These are phyloP conservation scores for Semotilus atromaculatus DNA, from an alignment of 2,797 vertebrate species.

Conservation along the genomic window DNA sequence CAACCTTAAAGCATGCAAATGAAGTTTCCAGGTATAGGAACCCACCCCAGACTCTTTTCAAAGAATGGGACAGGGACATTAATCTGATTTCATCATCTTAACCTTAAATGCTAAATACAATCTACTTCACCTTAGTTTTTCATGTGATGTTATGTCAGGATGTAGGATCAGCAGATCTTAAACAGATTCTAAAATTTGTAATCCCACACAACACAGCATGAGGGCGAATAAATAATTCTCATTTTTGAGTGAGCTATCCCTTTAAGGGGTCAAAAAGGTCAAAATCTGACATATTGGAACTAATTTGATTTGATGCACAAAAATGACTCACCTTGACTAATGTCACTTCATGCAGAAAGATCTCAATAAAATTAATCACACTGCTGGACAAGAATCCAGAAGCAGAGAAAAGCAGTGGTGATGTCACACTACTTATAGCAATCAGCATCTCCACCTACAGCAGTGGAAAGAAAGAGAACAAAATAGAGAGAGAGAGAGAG, in stretches of 20 bases:
- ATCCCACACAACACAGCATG: background rate
- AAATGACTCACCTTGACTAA: slow-evolving; percentile 81
- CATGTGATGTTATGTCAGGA: no score
- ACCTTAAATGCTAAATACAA: no score
- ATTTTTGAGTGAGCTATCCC: background rate
- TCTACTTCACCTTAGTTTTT: no score
- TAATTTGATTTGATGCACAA: slow-evolving; percentile 11
- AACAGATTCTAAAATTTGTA: no score
- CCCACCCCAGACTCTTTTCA: no score
- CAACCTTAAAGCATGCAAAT: no score
- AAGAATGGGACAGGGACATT: no score
- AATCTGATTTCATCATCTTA: no score
- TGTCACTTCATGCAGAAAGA: slow-evolving; percentile 87
- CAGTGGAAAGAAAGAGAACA: background rate
- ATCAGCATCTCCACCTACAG: slow-evolving; percentile 91
- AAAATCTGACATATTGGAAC: background rate
- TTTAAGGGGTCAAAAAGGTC: slow-evolving; percentile 5
- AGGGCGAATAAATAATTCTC: background rate
- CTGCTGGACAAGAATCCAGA: slow-evolving; percentile 93
- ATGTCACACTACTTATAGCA: slow-evolving; percentile 92
- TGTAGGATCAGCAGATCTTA: no score
- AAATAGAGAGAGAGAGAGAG: background rate
- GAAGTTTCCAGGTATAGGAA: no score
- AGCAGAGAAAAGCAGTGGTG: slow-evolving; percentile 92
- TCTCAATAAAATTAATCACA: slow-evolving; percentile 85